Evolutionary conservation across 1,140 invertebrate species (phyloP), one percentile per base, ranked within the genome.

Genomic region (Atopsyche davidsoni): DNA sequence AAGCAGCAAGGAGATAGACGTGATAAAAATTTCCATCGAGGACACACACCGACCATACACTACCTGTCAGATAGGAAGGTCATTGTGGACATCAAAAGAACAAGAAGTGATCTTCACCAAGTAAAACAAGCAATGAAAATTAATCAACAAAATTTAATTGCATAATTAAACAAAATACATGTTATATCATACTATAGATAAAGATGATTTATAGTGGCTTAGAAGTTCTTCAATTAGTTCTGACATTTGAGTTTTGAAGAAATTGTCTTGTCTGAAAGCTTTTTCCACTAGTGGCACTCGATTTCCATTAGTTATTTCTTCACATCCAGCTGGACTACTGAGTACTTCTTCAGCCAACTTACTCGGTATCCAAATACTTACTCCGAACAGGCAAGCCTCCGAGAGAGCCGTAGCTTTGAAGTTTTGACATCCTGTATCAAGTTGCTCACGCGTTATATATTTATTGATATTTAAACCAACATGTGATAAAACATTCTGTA

Each of bases 161-260:
- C 24, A 28, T 28, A 7, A 28, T 6, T n/a, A n/a, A n/a, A n/a
- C n/a, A n/a, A n/a, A n/a, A n/a, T n/a, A n/a, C n/a, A n/a, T n/a
- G n/a, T n/a, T n/a, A n/a, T n/a, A n/a, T n/a, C n/a, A n/a, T n/a
- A n/a, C n/a, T n/a, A n/a, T n/a, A n/a, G n/a, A n/a, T n/a, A n/a
- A n/a, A n/a, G n/a, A 28, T 28, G n/a, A 28, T 7, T 28, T 28
- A 28, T 22, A 42, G 17, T 41, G 57, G 69, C 66, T n/a, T 2
- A 70, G 39, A 39, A 70, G 59, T 53, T 67, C 66, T 43, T 62
- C 23, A 0, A 71, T 32, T 58, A 71, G 63, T 35, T 68, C 64
- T 4, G 49, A 49, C 28, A 71, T 24, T 0, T 66, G 60, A 36
- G 55, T 49, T 31, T 61, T 59, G 43, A 66, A 70, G 3, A 67